Conservation (phyloP, 2,888 invertebrate species). For the Agonopterix arenella region DNA sequence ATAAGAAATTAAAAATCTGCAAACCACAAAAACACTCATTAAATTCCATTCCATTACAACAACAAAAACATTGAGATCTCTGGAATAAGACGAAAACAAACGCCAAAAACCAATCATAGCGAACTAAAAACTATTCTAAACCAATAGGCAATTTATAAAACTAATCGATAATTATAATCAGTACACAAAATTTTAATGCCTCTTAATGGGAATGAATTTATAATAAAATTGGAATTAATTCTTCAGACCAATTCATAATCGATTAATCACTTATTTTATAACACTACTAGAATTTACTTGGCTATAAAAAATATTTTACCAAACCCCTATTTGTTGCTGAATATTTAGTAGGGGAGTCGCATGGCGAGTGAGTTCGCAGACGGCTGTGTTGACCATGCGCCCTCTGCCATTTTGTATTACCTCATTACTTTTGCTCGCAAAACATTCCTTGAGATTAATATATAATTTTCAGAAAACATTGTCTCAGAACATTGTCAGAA, state of each 20-base stretch:
- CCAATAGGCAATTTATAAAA: slow-evolving; percentile 11
- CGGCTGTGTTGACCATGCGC: too few species aligned
- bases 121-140: slow-evolving; percentile 9
- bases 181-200: slow-evolving; percentile 39
- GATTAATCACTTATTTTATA: too few species aligned
- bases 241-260: slow-evolving; percentile 19
- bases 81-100: slow-evolving; percentile 23
- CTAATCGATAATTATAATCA: slow-evolving; percentile 3
- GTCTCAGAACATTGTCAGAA: too few species aligned
- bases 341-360: too few species aligned
- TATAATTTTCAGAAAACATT: too few species aligned
- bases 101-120: slow-evolving; percentile 10
- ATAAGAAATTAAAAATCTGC: slow-evolving; percentile 1
- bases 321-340: too few species aligned
- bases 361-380: too few species aligned
- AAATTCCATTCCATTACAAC: slow-evolving; percentile 20
- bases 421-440: too few species aligned
- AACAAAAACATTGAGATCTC: slow-evolving; percentile 41
- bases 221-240: slow-evolving; percentile 20
- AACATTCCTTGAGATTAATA: too few species aligned
- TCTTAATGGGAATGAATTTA: slow-evolving; percentile 41
- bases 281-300: too few species aligned
- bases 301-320: too few species aligned
- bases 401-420: too few species aligned
- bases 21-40: slow-evolving; percentile 12